Evolutionary conservation across 1,140 invertebrate genomes (phyloP).

Genomic region (Nasonia vitripennis): DNA sequence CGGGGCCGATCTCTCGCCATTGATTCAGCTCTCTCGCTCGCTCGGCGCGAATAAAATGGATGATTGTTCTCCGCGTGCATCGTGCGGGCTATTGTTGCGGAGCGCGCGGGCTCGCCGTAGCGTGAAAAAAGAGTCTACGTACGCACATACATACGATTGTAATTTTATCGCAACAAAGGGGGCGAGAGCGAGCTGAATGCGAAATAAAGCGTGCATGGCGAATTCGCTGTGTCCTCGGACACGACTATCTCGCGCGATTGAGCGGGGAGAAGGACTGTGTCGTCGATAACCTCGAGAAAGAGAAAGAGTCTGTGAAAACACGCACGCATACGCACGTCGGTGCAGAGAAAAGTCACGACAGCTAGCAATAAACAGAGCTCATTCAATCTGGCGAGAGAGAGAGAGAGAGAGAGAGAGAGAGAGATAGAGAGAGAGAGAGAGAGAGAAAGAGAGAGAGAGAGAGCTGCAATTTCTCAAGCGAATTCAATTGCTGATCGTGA

Average conservation of each 20-base stretch:
- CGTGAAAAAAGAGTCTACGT: background rate
- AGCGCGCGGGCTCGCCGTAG: background rate
- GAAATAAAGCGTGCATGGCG: background rate
- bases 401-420: background rate
- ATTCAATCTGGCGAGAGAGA: background rate
- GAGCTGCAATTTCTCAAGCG: constrained; percentile 13
- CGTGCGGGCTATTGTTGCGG: background rate
- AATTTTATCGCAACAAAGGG: constrained; percentile 8
- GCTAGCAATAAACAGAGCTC: background rate
- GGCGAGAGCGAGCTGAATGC: background rate
- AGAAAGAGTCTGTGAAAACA: background rate
- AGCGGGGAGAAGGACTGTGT: background rate
- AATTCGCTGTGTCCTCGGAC: background rate
- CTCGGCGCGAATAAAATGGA: constrained; percentile 4
- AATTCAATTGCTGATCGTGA: constrained; percentile 8
- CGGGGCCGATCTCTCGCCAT: background rate
- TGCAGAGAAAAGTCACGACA: background rate
- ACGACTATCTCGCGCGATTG: background rate
- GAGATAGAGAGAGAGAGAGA: background rate
- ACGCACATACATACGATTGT: background rate
- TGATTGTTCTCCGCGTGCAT: background rate
- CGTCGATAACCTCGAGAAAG: background rate
- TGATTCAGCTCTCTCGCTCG: background rate
- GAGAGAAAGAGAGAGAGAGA: background rate
- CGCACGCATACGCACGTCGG: background rate